These are phyloP conservation scores for Hesperophylax magnus DNA, from an alignment of 1,140 invertebrate genomes.

Conservation along the genomic window DNA sequence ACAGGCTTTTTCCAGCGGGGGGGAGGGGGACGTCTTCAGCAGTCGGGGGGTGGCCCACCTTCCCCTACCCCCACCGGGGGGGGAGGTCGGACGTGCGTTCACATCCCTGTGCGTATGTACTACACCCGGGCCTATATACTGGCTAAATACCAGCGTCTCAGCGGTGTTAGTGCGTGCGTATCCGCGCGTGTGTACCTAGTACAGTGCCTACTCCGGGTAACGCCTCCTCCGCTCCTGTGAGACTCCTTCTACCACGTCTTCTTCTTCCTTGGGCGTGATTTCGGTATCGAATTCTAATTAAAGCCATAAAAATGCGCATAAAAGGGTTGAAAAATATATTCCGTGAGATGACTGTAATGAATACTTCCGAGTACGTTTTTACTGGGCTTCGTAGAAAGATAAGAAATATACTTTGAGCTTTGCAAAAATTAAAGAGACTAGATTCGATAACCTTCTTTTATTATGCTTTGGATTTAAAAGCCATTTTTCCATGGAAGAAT, in stretches of 20 bases:
- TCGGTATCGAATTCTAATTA: constrained; percentile 43
- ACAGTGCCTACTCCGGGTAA: neutral
- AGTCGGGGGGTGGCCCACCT: too few species aligned
- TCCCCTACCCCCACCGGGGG: neutral
- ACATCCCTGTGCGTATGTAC: constrained; percentile 45
- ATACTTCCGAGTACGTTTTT: constrained; percentile 32
- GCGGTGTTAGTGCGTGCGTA: neutral
- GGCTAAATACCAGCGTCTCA: neutral
- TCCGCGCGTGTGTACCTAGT: constrained; percentile 15
- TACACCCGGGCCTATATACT: constrained; percentile 10
- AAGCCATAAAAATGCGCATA: constrained; percentile 34
- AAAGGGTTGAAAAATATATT: constrained; percentile 41
- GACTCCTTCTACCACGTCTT: too few species aligned
- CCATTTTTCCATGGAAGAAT: too few species aligned
- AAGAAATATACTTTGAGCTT: constrained; percentile 1
- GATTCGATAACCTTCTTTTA: neutral
- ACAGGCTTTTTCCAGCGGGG: constrained; percentile 47
- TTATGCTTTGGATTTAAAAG: too few species aligned
- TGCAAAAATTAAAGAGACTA: constrained; percentile 4
- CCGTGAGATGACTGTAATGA: constrained; percentile 35
- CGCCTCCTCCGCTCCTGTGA: constrained; percentile 1
- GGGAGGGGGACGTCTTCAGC: constrained; percentile 12
- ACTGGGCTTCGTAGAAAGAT: neutral
- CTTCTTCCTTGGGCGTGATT: constrained; percentile 31
- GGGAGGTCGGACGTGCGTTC: constrained; percentile 51